Evolutionary conservation across 2,888 invertebrate species (phyloP).

Genomic region (Hyalella azteca): DNA sequence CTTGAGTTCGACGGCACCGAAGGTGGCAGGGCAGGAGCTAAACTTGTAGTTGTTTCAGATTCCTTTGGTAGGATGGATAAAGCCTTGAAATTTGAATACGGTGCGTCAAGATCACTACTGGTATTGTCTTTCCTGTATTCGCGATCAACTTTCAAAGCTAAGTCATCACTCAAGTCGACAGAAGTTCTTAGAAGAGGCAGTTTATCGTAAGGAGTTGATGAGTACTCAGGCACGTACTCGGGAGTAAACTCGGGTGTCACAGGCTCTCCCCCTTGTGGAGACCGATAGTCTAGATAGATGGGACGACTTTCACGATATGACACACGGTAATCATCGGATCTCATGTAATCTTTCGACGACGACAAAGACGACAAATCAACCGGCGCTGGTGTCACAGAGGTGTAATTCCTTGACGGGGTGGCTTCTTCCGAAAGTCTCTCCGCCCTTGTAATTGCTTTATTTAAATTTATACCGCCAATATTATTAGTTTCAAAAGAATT

Average conservation of each 20-base stretch:
- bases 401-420: background rate
- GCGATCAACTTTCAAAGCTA: background rate
- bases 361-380: constrained; percentile 29
- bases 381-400: background rate
- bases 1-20: constrained; percentile 10
- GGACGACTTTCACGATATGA: constrained; percentile 13
- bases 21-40: background rate
- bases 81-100: background rate
- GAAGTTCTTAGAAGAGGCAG: background rate
- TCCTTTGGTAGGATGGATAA: constrained; percentile 3
- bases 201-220: background rate
- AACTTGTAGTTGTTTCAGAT: background rate
- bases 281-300: constrained; percentile 1
- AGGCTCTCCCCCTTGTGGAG: background rate
- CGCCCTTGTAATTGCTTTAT: background rate
- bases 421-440: background rate
- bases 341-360: background rate
- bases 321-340: constrained; percentile 18
- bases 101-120: background rate
- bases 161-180: constrained; percentile 1
- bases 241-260: constrained; percentile 14
- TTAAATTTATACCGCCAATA: background rate
- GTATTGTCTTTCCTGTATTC: constrained; percentile 8
- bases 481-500: background rate
- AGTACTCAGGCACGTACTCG: constrained; percentile 10